These are phyloP conservation scores for Sigmodon hispidus DNA, from an alignment of 2,113 vertebrate genomes.

Conservation along the genomic window DNA sequence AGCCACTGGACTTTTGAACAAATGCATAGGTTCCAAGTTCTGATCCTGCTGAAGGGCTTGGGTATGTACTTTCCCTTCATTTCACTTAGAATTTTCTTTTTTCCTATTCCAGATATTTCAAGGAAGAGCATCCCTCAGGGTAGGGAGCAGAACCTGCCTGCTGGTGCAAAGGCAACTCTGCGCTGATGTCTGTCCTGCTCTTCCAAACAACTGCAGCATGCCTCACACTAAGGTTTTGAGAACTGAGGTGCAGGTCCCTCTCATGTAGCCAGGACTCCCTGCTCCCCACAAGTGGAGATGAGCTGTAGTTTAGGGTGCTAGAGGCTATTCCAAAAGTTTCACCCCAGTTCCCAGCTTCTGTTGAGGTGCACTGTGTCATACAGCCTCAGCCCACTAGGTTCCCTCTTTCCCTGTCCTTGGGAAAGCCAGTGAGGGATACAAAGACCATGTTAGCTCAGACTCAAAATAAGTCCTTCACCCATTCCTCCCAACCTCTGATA, in stretches of 20 bases:
- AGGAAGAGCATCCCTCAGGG: not conserved
- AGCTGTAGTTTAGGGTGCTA: not conserved
- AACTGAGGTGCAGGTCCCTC: not conserved
- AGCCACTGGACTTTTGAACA: slow-evolving; percentile 59
- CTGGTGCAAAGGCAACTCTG: not conserved
- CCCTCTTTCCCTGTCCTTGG: not conserved
- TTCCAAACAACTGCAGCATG: no score
- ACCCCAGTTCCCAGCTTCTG: not conserved
- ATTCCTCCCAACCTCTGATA: not conserved
- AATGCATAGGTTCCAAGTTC: not conserved
- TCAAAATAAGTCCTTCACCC: not conserved
- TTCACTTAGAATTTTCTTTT: slow-evolving; percentile 73
- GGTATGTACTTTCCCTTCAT: slow-evolving; percentile 73
- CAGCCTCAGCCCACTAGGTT: not conserved
- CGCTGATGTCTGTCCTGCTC: not conserved
- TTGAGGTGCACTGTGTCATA: slow-evolving; percentile 58
- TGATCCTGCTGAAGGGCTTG: slow-evolving; percentile 75
- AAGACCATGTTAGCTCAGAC: not conserved
- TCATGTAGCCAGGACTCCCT: not conserved
- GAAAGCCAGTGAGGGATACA: not conserved
- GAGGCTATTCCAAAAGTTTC: not conserved
- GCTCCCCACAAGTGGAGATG: not conserved
- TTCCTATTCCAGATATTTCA: slow-evolving; percentile 57
- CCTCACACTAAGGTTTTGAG: not conserved
- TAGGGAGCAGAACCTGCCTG: not conserved